phyloP scores from a whole-genome alignment of 1,140 invertebrate species.

The Hyphantria cunea region DNA sequence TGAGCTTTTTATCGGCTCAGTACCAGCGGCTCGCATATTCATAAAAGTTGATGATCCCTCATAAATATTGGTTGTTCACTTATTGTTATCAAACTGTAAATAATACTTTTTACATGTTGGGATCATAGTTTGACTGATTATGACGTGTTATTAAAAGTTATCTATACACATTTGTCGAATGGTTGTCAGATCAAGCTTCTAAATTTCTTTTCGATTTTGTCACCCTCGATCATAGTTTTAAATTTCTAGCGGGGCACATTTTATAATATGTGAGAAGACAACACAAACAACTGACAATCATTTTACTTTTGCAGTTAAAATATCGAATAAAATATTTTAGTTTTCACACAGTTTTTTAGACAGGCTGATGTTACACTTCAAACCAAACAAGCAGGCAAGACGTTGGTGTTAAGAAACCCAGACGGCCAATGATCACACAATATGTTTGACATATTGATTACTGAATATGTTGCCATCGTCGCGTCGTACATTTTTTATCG shows the following conservation, averaged over 20 bases:
- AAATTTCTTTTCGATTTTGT: conserved; percentile 24
- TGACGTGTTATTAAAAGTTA: conserved; percentile 27
- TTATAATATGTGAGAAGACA: too few relatives aligned
- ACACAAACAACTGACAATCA: too few relatives aligned
- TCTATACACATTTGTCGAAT: not conserved
- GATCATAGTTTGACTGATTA: conserved; percentile 21
- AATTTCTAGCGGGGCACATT: not conserved
- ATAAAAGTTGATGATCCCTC: conserved; percentile 54
- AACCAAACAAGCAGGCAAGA: too few relatives aligned
- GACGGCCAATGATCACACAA: too few relatives aligned
- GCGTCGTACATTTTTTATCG: conserved; percentile 23
- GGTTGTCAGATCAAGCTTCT: conserved; percentile 25
- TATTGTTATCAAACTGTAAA: conserved; percentile 37
- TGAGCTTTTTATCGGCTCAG: conserved; percentile 59
- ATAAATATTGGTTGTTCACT: conserved; percentile 60
- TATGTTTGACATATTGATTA: too few relatives aligned
- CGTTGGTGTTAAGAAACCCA: too few relatives aligned
- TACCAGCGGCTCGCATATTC: conserved; percentile 64
- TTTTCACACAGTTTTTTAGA: too few relatives aligned
- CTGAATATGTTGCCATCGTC: not conserved
- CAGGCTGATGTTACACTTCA: too few relatives aligned
- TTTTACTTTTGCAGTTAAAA: too few relatives aligned
- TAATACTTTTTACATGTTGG: conserved; percentile 9
- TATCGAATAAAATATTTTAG: too few relatives aligned
- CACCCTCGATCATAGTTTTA: conserved; percentile 10